Evolutionary conservation across 1,140 invertebrate species (phyloP).

Genomic region (Homalodisca vitripennis): DNA sequence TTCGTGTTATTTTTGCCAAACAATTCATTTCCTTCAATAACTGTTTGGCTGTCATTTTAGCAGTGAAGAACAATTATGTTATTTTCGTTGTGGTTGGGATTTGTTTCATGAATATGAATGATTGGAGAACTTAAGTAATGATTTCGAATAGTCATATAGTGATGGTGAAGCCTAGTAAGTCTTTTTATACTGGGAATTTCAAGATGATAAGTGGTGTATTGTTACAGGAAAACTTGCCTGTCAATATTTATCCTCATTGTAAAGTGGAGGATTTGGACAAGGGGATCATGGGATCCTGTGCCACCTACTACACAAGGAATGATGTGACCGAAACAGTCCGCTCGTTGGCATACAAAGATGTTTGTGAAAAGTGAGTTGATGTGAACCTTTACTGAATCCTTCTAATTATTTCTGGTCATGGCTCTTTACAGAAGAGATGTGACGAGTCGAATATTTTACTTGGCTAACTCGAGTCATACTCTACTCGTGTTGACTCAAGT

Average conservation of each 20-base stretch:
- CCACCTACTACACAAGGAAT: conserved; percentile 55
- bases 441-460: background rate
- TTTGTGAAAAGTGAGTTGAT: conserved; percentile 47
- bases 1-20: background rate
- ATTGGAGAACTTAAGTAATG: background rate
- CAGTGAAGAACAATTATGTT: background rate
- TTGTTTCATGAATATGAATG: background rate
- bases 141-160: too few species aligned
- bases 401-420: background rate
- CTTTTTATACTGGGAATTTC: conserved; percentile 12
- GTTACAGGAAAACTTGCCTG: conserved; percentile 52
- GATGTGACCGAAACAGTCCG: conserved; percentile 51
- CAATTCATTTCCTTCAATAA: background rate
- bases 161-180: too few species aligned
- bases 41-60: background rate
- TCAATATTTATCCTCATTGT: conserved; percentile 62
- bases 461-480: background rate
- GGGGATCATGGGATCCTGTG: conserved; percentile 66
- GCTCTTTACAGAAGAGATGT: background rate
- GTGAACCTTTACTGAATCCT: background rate
- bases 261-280: conserved; percentile 55
- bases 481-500: background rate
- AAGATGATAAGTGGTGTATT: conserved; percentile 36
- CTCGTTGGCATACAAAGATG: conserved; percentile 49
- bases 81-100: background rate